Evolutionary conservation across 1,140 invertebrate species (phyloP).

Genomic region (Apis dorsata): DNA sequence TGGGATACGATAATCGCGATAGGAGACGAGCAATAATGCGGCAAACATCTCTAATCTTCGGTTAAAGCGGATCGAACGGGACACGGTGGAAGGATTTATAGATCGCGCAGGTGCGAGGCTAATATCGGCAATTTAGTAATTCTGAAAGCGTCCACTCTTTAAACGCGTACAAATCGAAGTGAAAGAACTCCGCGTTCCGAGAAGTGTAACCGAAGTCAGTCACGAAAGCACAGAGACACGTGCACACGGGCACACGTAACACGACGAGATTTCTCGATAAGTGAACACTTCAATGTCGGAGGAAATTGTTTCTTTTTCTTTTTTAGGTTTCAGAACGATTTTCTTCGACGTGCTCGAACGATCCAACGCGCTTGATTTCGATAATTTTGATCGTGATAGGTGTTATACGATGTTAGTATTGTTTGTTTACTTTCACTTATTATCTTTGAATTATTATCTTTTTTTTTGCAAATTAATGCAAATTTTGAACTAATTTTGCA

Average conservation of each 20-base stretch:
- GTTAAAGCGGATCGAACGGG: neutral
- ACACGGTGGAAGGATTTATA: neutral
- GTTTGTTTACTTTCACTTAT: neutral
- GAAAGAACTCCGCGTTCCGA: conserved; percentile 49
- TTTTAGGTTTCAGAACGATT: neutral
- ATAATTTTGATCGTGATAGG: neutral
- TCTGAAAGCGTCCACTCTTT: conserved; percentile 32
- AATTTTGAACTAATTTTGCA: neutral
- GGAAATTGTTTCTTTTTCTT: neutral
- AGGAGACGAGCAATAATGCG: neutral
- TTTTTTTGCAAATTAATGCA: neutral
- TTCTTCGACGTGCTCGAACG: neutral
- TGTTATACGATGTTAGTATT: neutral
- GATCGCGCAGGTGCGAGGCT: conserved; percentile 33
- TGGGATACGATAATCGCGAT: conserved; percentile 29
- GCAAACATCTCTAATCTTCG: conserved; percentile 3
- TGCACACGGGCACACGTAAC: conserved; percentile 43
- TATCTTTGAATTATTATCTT: neutral
- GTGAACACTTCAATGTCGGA: conserved; percentile 40
- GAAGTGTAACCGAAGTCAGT: conserved; percentile 50
- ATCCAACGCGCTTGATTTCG: neutral
- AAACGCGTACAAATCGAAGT: conserved; percentile 12
- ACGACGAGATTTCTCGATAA: conserved; percentile 54
- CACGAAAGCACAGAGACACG: conserved; percentile 48
- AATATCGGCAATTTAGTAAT: conserved; percentile 60